Conservation (phyloP, 2,797 vertebrate genomes). For the Iguana delicatissima region DNA sequence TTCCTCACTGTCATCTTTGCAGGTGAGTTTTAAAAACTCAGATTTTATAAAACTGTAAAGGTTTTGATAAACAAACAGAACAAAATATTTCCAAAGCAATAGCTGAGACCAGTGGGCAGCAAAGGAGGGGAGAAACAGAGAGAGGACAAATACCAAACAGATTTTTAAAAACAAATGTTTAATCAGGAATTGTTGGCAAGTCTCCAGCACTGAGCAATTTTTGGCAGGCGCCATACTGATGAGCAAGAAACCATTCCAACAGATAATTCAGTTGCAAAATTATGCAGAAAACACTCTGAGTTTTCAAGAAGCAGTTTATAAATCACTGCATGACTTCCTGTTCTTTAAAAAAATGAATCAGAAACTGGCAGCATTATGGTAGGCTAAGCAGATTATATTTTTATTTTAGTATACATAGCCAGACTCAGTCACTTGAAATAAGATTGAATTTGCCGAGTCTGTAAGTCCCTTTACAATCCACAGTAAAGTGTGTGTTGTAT, state of each 20-base stretch:
- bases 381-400: constrained; percentile 31
- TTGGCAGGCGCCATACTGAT: constrained; percentile 44
- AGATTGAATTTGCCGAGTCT: constrained; percentile 32
- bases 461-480: constrained; percentile 46
- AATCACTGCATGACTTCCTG: constrained; percentile 35
- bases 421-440: constrained; percentile 33
- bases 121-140: constrained; percentile 15
- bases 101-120: constrained; percentile 25
- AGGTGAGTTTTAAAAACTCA: constrained; percentile 65
- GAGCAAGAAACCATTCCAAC: constrained; percentile 47
- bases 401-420: constrained; percentile 22
- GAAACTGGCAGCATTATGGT: neutral
- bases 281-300: constrained; percentile 60
- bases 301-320: constrained; percentile 50
- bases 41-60: constrained; percentile 66
- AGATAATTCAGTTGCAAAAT: constrained; percentile 57
- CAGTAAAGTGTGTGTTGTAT: constrained; percentile 41
- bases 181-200: constrained; percentile 54
- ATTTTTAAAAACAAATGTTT: constrained; percentile 55
- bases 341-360: constrained; percentile 1
- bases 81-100: constrained; percentile 59
- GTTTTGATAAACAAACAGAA: constrained; percentile 69
- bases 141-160: constrained; percentile 31
- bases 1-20: constrained; percentile 35
- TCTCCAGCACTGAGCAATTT: constrained; percentile 45